phyloP scores from a whole-genome alignment of 2,113 vertebrate genomes.

The Mugil cephalus region DNA sequence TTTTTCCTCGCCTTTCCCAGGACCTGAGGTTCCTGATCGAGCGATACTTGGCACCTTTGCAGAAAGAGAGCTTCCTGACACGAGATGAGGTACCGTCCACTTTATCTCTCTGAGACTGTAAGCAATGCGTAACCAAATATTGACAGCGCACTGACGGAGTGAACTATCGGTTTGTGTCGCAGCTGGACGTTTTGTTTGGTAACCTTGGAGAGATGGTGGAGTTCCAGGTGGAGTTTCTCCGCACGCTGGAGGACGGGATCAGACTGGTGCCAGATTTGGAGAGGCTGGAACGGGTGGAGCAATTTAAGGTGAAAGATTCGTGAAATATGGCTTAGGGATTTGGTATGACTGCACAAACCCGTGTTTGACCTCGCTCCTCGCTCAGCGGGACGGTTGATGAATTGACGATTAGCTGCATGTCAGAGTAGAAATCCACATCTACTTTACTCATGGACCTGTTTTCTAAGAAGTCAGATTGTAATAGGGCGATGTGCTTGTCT shows the following conservation, averaged over 20 bases:
- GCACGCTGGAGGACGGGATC: conserved; percentile 96
- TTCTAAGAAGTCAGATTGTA: too few relatives aligned
- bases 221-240: conserved; percentile 97
- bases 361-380: background rate
- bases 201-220: conserved; percentile 97
- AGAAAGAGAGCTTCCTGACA: conserved; percentile 95
- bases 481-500: background rate
- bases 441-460: too few relatives aligned
- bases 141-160: background rate
- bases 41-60: conserved; percentile 93
- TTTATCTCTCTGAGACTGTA: background rate
- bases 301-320: conserved; percentile 90
- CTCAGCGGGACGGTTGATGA: too few relatives aligned
- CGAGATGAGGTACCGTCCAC: conserved; percentile 91
- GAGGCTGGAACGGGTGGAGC: conserved; percentile 92
- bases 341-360: background rate
- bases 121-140: background rate
- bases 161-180: conserved; percentile 15
- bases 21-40: conserved; percentile 95
- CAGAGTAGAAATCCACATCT: too few relatives aligned
- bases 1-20: conserved; percentile 72
- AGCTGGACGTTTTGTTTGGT: conserved; percentile 96
- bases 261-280: conserved; percentile 93
- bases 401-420: too few relatives aligned
- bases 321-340: background rate